Conservation (phyloP, 2,797 vertebrate genomes). For the Borostomias antarcticus region DNA sequence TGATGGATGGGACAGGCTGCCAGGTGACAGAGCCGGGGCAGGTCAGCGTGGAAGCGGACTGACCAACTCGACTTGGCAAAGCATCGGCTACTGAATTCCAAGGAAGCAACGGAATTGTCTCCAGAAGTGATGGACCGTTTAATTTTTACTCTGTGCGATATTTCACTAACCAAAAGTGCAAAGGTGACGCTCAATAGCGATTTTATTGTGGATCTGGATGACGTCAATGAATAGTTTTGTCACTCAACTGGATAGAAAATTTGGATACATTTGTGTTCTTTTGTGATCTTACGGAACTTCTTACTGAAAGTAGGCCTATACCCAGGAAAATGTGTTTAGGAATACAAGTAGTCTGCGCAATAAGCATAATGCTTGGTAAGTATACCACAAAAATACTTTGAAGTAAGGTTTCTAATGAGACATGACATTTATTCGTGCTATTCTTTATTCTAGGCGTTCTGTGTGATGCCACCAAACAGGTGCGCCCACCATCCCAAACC, state of each 20-base stretch:
- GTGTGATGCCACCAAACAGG: constrained; percentile 27
- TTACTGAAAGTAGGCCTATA: not conserved
- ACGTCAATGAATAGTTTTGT: not conserved
- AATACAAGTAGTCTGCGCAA: constrained; percentile 12
- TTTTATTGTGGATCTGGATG: not conserved
- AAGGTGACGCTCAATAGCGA: not conserved
- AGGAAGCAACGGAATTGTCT: not conserved
- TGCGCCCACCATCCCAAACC: constrained; percentile 35
- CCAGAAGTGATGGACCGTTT: not conserved
- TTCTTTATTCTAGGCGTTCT: constrained; percentile 48
- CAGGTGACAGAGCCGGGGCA: not conserved
- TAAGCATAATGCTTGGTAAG: constrained; percentile 65
- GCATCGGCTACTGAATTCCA: not conserved
- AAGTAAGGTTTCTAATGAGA: not conserved
- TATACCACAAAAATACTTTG: not conserved
- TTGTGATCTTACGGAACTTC: not conserved
- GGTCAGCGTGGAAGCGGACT: constrained; percentile 3
- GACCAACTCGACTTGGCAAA: not conserved
- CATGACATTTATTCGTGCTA: not conserved
- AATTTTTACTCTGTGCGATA: not conserved
- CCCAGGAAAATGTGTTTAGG: constrained; percentile 46
- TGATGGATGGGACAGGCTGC: not conserved
- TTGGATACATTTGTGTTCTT: no score
- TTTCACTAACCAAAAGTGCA: not conserved
- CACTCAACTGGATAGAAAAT: not conserved